Percentiles rank a stretch among this genome's conserved stretches.
Conservation (phyloP, 2,888 invertebrate species). For the Anthrax anthrax region DNA sequence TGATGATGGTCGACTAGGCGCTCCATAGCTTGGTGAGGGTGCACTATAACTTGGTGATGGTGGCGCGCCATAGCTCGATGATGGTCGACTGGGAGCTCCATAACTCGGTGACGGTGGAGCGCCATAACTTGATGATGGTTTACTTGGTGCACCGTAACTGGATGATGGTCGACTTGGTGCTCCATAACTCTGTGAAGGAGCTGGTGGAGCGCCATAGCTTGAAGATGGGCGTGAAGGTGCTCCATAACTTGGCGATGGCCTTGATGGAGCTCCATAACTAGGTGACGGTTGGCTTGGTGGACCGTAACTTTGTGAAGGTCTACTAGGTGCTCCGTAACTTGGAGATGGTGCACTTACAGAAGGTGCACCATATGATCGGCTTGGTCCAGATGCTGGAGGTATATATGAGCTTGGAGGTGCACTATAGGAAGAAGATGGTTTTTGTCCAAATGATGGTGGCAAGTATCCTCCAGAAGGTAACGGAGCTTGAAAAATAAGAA, state of each 20-base stretch:
- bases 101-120: conserved; percentile 29
- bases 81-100: conserved; percentile 21
- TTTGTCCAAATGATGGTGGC: conserved; percentile 34
- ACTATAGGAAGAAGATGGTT: conserved; percentile 30
- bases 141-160: conserved; percentile 35
- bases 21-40: conserved; percentile 23
- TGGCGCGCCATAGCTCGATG: conserved; percentile 36
- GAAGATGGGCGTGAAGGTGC: conserved; percentile 33
- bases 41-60: conserved; percentile 35
- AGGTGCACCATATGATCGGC: conserved; percentile 27
- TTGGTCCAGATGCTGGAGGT: conserved; percentile 35
- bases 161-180: conserved; percentile 29
- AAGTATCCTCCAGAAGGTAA: conserved; percentile 24
- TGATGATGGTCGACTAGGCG: conserved; percentile 22
- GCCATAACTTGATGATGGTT: conserved; percentile 34
- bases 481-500: conserved; percentile 19
- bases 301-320: conserved; percentile 21
- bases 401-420: conserved; percentile 38
- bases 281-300: conserved; percentile 22
- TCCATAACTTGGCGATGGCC: conserved; percentile 34
- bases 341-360: conserved; percentile 18
- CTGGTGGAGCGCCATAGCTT: conserved; percentile 27
- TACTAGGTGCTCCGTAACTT: conserved; percentile 38
- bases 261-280: conserved; percentile 27
- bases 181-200: conserved; percentile 34